A percentile compares a stretch with the other conserved stretches of the same genome.
phyloP scores from a whole-genome alignment of 2,113 vertebrate species.

The Motacilla tschutschensis region DNA sequence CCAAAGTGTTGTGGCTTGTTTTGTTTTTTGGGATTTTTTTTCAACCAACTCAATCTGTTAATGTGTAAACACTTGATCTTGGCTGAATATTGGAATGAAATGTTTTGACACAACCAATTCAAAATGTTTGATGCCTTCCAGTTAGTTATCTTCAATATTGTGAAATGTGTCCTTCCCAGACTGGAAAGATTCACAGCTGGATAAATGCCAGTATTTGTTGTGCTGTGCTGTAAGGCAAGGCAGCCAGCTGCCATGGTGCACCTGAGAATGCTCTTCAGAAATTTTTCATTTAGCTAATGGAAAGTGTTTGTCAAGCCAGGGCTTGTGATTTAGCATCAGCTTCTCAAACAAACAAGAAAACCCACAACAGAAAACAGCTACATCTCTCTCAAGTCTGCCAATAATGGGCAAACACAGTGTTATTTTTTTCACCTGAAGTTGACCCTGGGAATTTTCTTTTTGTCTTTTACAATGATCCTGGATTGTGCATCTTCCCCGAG shows the following conservation, averaged over 20 bases:
- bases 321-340: slow-evolving; percentile 9
- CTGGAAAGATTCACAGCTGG: not conserved
- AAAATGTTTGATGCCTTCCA: slow-evolving; percentile 43
- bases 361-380: not conserved
- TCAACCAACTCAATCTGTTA: slow-evolving; percentile 37
- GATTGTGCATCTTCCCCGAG: not conserved
- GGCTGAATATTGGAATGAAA: slow-evolving; percentile 37
- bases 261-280: slow-evolving; percentile 39
- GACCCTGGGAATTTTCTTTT: not conserved
- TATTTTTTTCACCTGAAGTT: not conserved
- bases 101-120: slow-evolving; percentile 46
- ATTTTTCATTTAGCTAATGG: not conserved
- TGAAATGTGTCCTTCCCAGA: slow-evolving; percentile 32
- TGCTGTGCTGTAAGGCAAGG: not conserved
- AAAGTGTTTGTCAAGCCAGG: not conserved
- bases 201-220: slow-evolving; percentile 24
- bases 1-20: slow-evolving; percentile 25
- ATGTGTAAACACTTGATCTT: slow-evolving; percentile 34
- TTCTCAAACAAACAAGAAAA: slow-evolving; percentile 5
- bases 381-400: not conserved
- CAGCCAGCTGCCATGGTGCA: not conserved
- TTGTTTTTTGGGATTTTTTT: not conserved
- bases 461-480: not conserved
- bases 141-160: slow-evolving; percentile 46
- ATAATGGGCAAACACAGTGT: not conserved